phyloP scores from a whole-genome alignment of 2,113 vertebrate genomes.

The Kryptolebias marmoratus region DNA sequence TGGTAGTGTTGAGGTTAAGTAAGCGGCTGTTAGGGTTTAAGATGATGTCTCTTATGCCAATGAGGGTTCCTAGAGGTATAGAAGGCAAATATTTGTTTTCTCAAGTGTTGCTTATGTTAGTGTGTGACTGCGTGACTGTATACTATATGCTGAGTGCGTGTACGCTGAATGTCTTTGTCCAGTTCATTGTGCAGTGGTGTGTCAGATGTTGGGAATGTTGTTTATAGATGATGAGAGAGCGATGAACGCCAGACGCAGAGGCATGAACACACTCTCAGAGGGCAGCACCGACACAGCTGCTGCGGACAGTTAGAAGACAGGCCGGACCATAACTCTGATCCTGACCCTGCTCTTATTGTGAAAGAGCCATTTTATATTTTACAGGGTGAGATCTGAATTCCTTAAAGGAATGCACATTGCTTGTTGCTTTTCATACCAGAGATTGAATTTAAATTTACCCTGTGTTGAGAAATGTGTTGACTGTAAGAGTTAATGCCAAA shows the following conservation, averaged over 20 bases:
- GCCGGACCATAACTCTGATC: conserved; percentile 29
- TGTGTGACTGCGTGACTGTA: background rate
- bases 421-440: no score
- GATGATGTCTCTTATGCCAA: background rate
- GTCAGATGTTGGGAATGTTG: conserved; percentile 59
- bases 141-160: background rate
- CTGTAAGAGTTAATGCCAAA: no score
- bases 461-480: no score
- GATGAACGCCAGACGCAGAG: conserved; percentile 38
- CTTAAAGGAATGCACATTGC: no score
- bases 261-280: conserved; percentile 2
- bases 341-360: conserved; percentile 37
- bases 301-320: conserved; percentile 1
- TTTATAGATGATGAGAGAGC: conserved; percentile 58
- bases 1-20: background rate
- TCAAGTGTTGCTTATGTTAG: background rate
- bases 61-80: background rate
- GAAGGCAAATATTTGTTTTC: background rate
- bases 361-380: conserved; percentile 18
- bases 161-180: background rate
- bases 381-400: no score
- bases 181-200: conserved; percentile 28
- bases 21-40: background rate
- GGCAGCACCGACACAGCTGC: conserved; percentile 6
- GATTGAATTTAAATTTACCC: no score